Base-by-base conservation (phyloP, 2,113 vertebrate species). In the Macheiramphus alcinus region DNA sequence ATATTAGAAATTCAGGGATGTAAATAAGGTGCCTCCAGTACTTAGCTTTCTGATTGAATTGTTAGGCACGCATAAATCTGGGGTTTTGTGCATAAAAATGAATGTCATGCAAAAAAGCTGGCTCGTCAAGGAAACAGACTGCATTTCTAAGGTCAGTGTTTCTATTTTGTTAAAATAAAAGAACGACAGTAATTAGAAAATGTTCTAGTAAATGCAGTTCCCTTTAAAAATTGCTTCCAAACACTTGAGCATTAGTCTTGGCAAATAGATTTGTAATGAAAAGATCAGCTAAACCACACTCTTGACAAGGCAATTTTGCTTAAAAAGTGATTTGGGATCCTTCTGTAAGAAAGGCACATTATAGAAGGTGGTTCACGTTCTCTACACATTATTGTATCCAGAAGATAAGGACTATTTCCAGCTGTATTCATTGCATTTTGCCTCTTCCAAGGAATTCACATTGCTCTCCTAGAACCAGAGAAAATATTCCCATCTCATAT, bases 241-340 rank as follows among this genome's bases (percentile, higher is more conserved):
- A 34, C 42, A 22, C 56, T 38, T 52, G 42, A 83, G 29, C 22
- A 4, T 47, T 52, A 48, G 17, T 66, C 16, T 52, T 67, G 34
- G 34, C 62, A 76, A 63, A 78, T 29, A 55, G 10, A 8, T 89
- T 63, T 61, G 29, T 85, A 56, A 72, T 17, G 42, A 84, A 88
- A 70, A 91, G 38, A 55, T 59, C 15, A 56, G 61, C 16, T 92
- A 71, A 80, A 61, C 32, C 38, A 34, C 18, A 14, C 7, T 73
- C 38, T 50, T 56, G 26, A 56, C 18, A 36, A 79, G 29, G 26
- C 50, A 27, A 1, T 68, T 89, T 59, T 75, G 22, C 90, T 94
- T 89, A 31, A 84, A 80, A 95, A 82, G 73, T 94, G 14, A 58
- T 71, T 91, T 96, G 97, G 93, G 95, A 94, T 97, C 93, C 93